Conservation (phyloP, 2,113 vertebrate genomes). For the Ornithorhynchus anatinus region DNA sequence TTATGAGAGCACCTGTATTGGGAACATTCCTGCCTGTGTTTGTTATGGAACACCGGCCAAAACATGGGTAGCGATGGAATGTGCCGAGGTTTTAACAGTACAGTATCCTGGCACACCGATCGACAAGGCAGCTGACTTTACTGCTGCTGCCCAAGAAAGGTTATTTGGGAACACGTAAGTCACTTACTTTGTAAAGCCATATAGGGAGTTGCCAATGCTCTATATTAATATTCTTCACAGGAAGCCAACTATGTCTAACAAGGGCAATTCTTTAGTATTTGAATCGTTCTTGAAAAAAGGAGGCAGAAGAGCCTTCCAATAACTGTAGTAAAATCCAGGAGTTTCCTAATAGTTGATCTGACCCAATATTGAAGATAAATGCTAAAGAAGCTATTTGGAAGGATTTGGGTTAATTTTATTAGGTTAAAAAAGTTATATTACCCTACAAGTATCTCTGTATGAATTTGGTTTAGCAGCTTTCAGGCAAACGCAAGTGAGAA, state of each 20-base stretch:
- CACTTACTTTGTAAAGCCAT: neutral
- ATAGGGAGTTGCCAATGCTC: fast-evolving
- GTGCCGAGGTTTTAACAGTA: no score
- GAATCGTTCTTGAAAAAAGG: neutral
- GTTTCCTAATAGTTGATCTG: neutral
- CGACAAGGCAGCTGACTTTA: no score
- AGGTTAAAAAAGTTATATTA: constrained; percentile 39
- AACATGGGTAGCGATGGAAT: neutral
- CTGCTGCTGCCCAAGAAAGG: no score
- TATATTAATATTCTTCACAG: neutral
- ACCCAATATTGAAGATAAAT: neutral
- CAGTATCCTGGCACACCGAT: no score
- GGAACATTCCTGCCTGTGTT: neutral
- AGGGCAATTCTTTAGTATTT: neutral
- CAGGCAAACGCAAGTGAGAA: constrained; percentile 13
- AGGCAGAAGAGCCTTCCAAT: neutral
- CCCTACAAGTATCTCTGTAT: constrained; percentile 8
- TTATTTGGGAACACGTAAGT: neutral
- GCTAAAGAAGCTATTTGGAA: constrained; percentile 19
- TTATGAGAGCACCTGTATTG: neutral
- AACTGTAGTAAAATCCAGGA: neutral
- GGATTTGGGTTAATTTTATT: constrained; percentile 32
- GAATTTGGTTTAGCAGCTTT: constrained; percentile 7
- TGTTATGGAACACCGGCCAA: neutral
- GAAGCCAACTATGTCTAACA: neutral